Evolutionary conservation across 2,113 vertebrate genomes (phyloP), one percentile per base, ranked within the genome.

Genomic region (Platichthys flesus): DNA sequence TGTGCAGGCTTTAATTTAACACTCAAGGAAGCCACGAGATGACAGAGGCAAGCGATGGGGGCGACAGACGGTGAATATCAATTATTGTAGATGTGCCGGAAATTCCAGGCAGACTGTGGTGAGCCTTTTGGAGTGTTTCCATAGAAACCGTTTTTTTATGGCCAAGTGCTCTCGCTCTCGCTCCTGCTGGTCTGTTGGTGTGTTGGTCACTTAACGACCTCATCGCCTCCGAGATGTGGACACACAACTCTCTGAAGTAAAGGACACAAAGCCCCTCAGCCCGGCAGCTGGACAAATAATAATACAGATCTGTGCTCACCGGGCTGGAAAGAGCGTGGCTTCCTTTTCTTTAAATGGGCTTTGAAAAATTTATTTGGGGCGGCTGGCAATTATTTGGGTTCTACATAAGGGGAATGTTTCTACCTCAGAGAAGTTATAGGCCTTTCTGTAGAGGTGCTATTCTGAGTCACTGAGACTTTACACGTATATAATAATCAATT

Each of bases 131-230:
- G 78, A 84, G 84, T 80, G 93, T 95, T 95, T 92, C 94, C 93
- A 94, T 94, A 91, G 93, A 92, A 94, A 94, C 94, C 37, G 4
- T 42, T 70, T 85, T 91, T 91, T 92, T 88, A 90, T 82, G 76
- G 87, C 76, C 76, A 85, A 90, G 88, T 86, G 82, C 47, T 80
- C 63, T 84, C 73, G 18, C 51, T 79, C 59, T 63, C 54, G 68
- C 81, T 87, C 76, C 83, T 83, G 79, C 1, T 23, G 23, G 23
- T 23, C 23, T 23, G 23, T 84, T 86, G 71, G 86, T 87, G 67
- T 78, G 74, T 70, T 75, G 82, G 86, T 90, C 89, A 87, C 67
- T 91, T 83, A 81, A 92, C 72, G 78, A 86, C 70, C 78, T 83
- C 85, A 87, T 79, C 85, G 70, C 71, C 63, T 56, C 58, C 51